Conservation (phyloP, 2,113 vertebrate species). For the pig (Sus scrofa) region T2T-Sscrofa CM000824.6:121581001-121581500, state of each 20-base stretch:
- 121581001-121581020: not conserved
- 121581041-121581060: not conserved
- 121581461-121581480: not conserved
- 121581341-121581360: not conserved
- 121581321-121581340: slow-evolving; percentile 21
- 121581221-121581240: not conserved
- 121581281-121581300: not conserved
- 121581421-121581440: slow-evolving; percentile 54
- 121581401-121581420: not conserved
- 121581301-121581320: not conserved
- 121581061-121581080: not conserved
- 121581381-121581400: not conserved
- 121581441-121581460: not conserved
- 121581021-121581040: slow-evolving; percentile 46
- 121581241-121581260: not conserved
- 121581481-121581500: slow-evolving; percentile 5
- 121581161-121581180: slow-evolving; percentile 1
- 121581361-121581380: not conserved
- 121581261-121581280: not conserved
- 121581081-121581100: slow-evolving; percentile 54
- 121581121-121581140: not conserved
- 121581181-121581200: not conserved
- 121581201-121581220: not conserved
- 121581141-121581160: slow-evolving; percentile 36
- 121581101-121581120: slow-evolving; percentile 49